Evolutionary conservation across 2,888 invertebrate species (phyloP), one percentile per base, ranked within the genome.

Genomic region (Athripsodes cinereus): DNA sequence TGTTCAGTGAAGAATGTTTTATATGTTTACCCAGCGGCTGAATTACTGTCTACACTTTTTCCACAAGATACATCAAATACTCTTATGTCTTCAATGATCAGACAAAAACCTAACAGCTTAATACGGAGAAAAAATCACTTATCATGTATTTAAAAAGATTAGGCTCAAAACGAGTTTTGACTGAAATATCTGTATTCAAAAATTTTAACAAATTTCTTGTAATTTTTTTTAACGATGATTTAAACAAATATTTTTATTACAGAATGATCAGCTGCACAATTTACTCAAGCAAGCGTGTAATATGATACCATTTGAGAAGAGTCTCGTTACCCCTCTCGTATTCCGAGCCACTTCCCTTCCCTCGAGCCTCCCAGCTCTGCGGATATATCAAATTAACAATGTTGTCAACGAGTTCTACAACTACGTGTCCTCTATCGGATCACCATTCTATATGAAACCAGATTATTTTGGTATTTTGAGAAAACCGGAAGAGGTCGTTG

Each of bases 291-390:
- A 48, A 21, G 48, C 21, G 16, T 48, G 48, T 13, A 48, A 16
- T 13, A 19, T 19, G 21, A 21, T 48, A 5, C 5, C 13, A 13
- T 48, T 80, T 49, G 78, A 84, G 52, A 83, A 87, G 69, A 87
- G 94, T 80, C 69, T 74, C 0, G 74, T 76, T 16, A 95, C 97
- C 0, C 93, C 96, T 0, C 72, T 98, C 2, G 84, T 89, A 1
- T 80, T 98, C 64, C 90, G 92, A 71, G 98, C 97, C 1, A 98
- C 98, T 19, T 20, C 20, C 2, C 11, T 20, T 13, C 11, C 48
- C 2, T 18, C 48, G 18, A 48, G 6, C 20, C 16, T 48, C 10
- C 48, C 48, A 18, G 20, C 19, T 2, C 6, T 48, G 48, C 18
- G 16, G 5, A 3, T n/a, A 3, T 48, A 48, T 20, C 48, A 48